Conservation (phyloP, 2,888 invertebrate genomes). For the Agrochola circellaris region DNA sequence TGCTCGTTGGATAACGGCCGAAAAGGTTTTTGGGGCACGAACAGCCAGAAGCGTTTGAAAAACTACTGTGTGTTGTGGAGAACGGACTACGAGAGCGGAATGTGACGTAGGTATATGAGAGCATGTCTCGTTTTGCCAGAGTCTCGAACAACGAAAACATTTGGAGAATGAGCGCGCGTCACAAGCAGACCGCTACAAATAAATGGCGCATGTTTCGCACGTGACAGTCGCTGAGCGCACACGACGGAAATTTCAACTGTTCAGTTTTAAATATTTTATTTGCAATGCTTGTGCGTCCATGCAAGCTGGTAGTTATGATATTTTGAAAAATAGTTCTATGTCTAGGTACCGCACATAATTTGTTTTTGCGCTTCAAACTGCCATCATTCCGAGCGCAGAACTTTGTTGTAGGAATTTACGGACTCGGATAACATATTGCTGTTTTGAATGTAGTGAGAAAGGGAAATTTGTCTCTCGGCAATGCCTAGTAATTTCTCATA, state of each 20-base stretch:
- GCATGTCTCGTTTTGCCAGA: constrained; percentile 68
- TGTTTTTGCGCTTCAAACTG: constrained; percentile 19
- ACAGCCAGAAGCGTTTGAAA: constrained; percentile 69
- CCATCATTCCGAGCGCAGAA: constrained; percentile 9
- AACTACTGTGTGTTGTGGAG: constrained; percentile 70
- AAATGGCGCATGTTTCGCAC: constrained; percentile 75
- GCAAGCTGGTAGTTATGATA: constrained; percentile 20
- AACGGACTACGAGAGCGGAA: constrained; percentile 64
- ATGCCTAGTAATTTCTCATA: constrained; percentile 1
- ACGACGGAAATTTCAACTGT: constrained; percentile 72
- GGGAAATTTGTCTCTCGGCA: background rate
- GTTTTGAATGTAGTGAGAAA: constrained; percentile 11
- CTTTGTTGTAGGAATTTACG: constrained; percentile 21
- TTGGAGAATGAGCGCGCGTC: constrained; percentile 79
- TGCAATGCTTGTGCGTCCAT: constrained; percentile 37
- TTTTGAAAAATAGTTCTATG: constrained; percentile 19
- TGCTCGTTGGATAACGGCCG: constrained; percentile 63
- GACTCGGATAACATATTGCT: background rate
- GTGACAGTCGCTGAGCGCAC: constrained; percentile 68
- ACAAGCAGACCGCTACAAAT: constrained; percentile 75
- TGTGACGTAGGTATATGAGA: constrained; percentile 67
- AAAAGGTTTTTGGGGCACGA: constrained; percentile 71
- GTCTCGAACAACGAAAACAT: constrained; percentile 78
- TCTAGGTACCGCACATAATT: background rate
- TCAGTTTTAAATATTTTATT: constrained; percentile 62